A percentile compares a stretch with the other conserved stretches of the same genome.
Evolutionary conservation across 1,140 invertebrate species (phyloP).

Genomic region (Lamellibrachia luymesi): DNA sequence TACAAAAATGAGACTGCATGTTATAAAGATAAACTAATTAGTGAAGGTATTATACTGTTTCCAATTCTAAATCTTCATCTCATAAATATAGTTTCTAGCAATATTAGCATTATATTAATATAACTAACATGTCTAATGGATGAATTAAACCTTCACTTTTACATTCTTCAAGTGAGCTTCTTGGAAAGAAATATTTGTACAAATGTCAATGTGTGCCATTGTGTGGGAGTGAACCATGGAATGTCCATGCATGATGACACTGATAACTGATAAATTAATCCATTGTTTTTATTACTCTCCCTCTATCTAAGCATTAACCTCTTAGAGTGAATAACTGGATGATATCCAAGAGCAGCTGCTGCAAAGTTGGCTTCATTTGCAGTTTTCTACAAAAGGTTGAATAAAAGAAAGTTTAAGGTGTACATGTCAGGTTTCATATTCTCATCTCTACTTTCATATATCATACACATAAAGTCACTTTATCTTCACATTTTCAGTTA

Average conservation of each 20-base stretch:
- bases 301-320: too few relatives aligned
- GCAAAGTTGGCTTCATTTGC: too few relatives aligned
- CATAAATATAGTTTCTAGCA: background rate
- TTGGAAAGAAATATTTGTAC: background rate
- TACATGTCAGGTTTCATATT: too few relatives aligned
- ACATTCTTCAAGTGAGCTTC: background rate
- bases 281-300: too few relatives aligned
- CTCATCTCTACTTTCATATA: background rate
- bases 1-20: background rate
- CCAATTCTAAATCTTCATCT: background rate
- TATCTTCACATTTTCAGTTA: background rate
- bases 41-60: background rate
- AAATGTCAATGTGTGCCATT: background rate
- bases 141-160: background rate
- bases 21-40: background rate
- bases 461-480: background rate
- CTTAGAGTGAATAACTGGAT: too few relatives aligned
- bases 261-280: background rate
- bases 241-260: background rate
- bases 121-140: background rate
- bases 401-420: too few relatives aligned
- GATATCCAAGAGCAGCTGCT: too few relatives aligned
- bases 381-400: too few relatives aligned
- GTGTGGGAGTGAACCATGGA: background rate
- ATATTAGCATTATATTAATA: background rate